Evolutionary conservation across 2,888 invertebrate genomes (phyloP), one percentile per base, ranked within the genome.

Genomic region (Oscheius sp.): DNA sequence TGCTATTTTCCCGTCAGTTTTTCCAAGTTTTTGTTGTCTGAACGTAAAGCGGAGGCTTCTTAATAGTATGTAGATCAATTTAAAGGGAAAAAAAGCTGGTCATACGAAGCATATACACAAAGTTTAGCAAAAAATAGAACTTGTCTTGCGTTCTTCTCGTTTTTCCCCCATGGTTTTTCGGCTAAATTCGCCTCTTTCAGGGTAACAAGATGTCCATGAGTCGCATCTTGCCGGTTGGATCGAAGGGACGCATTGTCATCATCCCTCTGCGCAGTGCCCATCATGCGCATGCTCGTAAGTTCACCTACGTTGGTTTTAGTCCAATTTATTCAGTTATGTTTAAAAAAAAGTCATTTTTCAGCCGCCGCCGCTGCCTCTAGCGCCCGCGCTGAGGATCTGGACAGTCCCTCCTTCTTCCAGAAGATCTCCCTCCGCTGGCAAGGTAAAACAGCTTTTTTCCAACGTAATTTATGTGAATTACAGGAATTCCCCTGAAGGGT

Each of bases 361-460:
- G 80, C 70, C 63, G 77, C 81, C 35, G 72, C 78, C 32, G 76
- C 81, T 32, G 72, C 74, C n/a, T 57, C 73, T 13, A 58, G 78
- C 50, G 79, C 76, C 33, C 59, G 68, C 59, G 55, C 76, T 50
- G 77, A 76, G 50, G 77, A 79, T 48, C 66, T 76, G 13, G 85
- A 85, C 63, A 79, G 83, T 51, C 87, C 87, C 35, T 81, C 81
- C 75, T 84, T 86, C 81, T 85, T 87, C 84, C 84, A 86, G 78
- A 87, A 87, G 82, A 79, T 87, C 70, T 79, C 83, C 72, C 78
- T 79, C 68, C 83, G 87, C 51, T 87, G 87, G 83, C 75, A 85
- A 73, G 86, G 86, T 84, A 59, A 4, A 29, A 33, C 5, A 32
- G 2, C 33, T 11, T 10, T 7, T 33, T 33, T 9, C 60, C 11